A percentile compares a stretch with the other conserved stretches of the same genome.
phyloP scores from a whole-genome alignment of 2,797 vertebrate genomes.

The Sebastes diaconus region DNA sequence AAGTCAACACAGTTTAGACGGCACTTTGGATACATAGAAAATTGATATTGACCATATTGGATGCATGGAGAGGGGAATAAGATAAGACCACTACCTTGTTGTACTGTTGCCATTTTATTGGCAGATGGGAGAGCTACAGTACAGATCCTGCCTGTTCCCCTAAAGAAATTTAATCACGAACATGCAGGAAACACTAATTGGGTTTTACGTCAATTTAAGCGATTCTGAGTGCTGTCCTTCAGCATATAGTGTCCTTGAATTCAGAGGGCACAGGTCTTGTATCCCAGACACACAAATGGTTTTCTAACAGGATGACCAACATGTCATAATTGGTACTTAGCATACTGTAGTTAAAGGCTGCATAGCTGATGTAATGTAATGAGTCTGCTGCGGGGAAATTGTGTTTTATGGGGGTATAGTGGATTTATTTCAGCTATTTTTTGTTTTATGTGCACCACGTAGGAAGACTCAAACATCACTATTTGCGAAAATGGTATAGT shows the following conservation, averaged over 20 bases:
- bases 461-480: not conserved
- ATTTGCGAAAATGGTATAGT: not conserved
- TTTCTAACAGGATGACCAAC: slow-evolving; percentile 66
- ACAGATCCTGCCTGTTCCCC: slow-evolving; percentile 34
- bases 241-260: slow-evolving; percentile 60
- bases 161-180: slow-evolving; percentile 66
- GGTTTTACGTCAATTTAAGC: slow-evolving; percentile 71
- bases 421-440: not conserved
- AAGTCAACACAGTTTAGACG: slow-evolving; percentile 38
- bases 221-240: slow-evolving; percentile 67
- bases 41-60: slow-evolving; percentile 19
- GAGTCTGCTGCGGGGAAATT: not conserved
- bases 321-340: slow-evolving; percentile 60
- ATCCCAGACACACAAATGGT: slow-evolving; percentile 57
- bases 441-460: not conserved
- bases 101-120: slow-evolving; percentile 9
- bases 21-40: slow-evolving; percentile 19
- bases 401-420: not conserved
- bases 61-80: not conserved
- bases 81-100: not conserved
- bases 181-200: slow-evolving; percentile 71
- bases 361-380: slow-evolving; percentile 31
- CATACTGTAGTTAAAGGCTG: slow-evolving; percentile 14
- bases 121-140: slow-evolving; percentile 20
- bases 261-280: slow-evolving; percentile 41